Evolutionary conservation across 2,797 vertebrate genomes (phyloP).

Genomic region (Sebastes paucispinis): DNA sequence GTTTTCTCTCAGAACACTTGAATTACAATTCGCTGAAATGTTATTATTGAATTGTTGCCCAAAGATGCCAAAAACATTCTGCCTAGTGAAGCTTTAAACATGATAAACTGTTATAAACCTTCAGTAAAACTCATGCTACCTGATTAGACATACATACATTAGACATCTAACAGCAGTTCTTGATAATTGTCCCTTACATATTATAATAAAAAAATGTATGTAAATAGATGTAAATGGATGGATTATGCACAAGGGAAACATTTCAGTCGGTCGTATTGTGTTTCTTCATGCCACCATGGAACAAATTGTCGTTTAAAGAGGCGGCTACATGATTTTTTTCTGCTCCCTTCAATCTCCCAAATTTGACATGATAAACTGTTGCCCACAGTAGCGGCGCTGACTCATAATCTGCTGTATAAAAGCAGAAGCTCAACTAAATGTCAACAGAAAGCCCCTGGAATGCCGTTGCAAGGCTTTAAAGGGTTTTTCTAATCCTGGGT

Average conservation of each 20-base stretch:
- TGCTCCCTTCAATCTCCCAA: constrained; percentile 21
- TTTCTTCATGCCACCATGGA: constrained; percentile 18
- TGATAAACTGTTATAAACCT: constrained; percentile 59
- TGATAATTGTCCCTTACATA: constrained; percentile 22
- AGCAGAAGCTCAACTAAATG: constrained; percentile 59
- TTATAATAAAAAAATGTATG: constrained; percentile 36
- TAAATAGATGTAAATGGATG: constrained; percentile 54
- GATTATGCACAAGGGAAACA: constrained; percentile 1
- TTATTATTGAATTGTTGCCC: no score
- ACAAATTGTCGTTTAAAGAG: constrained; percentile 19
- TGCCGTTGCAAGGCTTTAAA: constrained; percentile 46
- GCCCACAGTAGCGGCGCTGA: constrained; percentile 36
- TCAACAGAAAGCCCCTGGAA: constrained; percentile 54
- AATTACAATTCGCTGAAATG: no score
- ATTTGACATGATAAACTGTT: constrained; percentile 58
- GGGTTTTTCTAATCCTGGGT: constrained; percentile 58
- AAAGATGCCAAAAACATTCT: no score
- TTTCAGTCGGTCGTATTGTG: constrained; percentile 3
- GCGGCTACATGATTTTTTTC: not conserved
- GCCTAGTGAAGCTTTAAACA: constrained; percentile 17
- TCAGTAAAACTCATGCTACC: constrained; percentile 53
- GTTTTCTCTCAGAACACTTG: no score
- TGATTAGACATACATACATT: constrained; percentile 28
- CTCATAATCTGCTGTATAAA: constrained; percentile 56
- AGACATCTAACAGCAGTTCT: constrained; percentile 25